Evolutionary conservation across 1,140 invertebrate genomes (phyloP).

Genomic region (Vollenhovia emeryi): DNA sequence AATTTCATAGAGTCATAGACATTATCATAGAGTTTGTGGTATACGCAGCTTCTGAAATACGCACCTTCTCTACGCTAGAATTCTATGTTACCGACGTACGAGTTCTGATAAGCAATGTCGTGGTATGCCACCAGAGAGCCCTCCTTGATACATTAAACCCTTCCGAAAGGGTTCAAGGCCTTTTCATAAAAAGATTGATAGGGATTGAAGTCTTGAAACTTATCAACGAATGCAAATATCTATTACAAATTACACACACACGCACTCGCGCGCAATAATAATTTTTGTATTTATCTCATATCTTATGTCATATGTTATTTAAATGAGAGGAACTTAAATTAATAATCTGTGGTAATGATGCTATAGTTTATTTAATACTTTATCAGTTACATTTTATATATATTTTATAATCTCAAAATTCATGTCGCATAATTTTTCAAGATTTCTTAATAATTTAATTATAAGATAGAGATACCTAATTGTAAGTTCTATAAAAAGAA

Average conservation of each 20-base stretch:
- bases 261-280: neutral
- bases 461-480: too few relatives aligned
- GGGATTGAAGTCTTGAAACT: neutral
- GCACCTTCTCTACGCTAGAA: neutral
- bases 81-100: conserved; percentile 21
- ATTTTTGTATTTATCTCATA: neutral
- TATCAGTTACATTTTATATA: neutral
- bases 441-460: neutral
- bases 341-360: neutral
- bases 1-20: too few relatives aligned
- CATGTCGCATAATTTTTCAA: neutral
- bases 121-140: conserved; percentile 18
- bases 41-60: neutral
- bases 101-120: neutral
- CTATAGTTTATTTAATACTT: neutral
- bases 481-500: neutral
- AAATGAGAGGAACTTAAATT: neutral
- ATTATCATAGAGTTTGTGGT: neutral
- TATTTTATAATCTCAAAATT: neutral
- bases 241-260: neutral
- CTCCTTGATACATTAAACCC: neutral
- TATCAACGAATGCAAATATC: neutral
- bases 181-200: neutral
- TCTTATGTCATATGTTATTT: neutral
- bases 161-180: neutral